Base-by-base conservation (phyloP, 2,888 invertebrate species). In the Liopterus haemorrhoidalis region DNA sequence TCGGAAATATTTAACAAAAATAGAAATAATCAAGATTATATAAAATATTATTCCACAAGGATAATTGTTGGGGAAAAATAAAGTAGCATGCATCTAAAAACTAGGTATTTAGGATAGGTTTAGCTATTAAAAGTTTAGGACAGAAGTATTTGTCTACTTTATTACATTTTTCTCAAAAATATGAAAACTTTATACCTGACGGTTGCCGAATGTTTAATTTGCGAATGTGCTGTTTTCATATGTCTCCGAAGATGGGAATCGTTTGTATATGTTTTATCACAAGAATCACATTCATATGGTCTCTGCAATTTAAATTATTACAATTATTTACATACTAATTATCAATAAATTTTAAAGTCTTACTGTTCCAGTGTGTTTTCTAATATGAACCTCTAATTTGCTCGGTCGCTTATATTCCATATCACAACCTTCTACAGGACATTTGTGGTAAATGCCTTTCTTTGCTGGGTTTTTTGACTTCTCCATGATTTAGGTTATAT, bases 231-330 rank as follows among this genome's bases (percentile, higher is more conserved):
- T 38, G 61, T 70, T 32, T 70, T 67, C 32, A 70, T 56, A 53
- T 82, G 81, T 1, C 81, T 71, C 57, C 76, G 75, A 37, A 82
- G 63, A 57, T 81, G 80, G 6, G 75, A 75, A 44, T 73, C 68
- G 53, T 71, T 79, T 2, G 75, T 72, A 49, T 81, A 83, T 1
- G 72, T 67, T 59, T 81, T 82, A 3, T 57, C 56, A 54, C 83
- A 83, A 55, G 73, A 68, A 9, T 63, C 58, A 52, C 83, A 83
- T 16, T 66, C 64, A 57, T 74, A 79, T 5, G 75, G 74, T 65
- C 72, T 76, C 82, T 75, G 63, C 46, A 53, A 53, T 39, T 32
- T 5, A 12, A 14, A 11, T 15, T 12, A 5, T 39, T 25, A 16
- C 9, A 38, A 16, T 5, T 38, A 3, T 15, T 5, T 14, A 1